Evolutionary conservation across 2,113 vertebrate genomes (phyloP).

Genomic region (Labeo catla): DNA sequence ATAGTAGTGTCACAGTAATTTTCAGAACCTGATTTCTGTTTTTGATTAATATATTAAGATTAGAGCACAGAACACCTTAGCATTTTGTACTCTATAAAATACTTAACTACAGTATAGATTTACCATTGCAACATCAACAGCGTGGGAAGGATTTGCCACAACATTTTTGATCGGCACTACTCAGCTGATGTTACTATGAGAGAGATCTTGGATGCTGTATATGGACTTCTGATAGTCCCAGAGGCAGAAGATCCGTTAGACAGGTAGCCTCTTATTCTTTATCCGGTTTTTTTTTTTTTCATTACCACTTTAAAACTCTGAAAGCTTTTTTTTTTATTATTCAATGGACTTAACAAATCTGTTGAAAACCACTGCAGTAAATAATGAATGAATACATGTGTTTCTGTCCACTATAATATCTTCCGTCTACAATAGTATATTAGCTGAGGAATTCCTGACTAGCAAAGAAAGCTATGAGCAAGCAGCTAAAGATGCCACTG

Average conservation of each 20-base stretch:
- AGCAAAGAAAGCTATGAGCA: background rate
- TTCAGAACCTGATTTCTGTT: background rate
- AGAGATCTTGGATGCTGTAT: too few relatives aligned
- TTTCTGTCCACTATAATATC: background rate
- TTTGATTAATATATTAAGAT: background rate
- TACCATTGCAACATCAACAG: background rate
- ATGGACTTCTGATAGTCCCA: too few relatives aligned
- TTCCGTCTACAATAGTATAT: background rate
- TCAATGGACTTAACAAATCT: background rate
- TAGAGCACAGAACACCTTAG: background rate
- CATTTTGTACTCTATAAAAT: background rate
- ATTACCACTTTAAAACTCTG: too few relatives aligned
- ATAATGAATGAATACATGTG: background rate
- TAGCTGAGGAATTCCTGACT: background rate
- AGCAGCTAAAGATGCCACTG: background rate
- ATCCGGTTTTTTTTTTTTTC: background rate
- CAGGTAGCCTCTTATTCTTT: background rate
- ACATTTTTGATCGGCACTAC: slow-evolving; percentile 68
- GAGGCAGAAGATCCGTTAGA: too few relatives aligned
- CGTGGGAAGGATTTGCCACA: slow-evolving; percentile 37
- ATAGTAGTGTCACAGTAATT: background rate
- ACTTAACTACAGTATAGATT: background rate
- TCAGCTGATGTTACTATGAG: too few relatives aligned
- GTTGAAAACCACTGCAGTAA: too few relatives aligned
- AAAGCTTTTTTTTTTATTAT: too few relatives aligned